Conservation (phyloP, 2,797 vertebrate species). For the Anguilla anguilla region DNA sequence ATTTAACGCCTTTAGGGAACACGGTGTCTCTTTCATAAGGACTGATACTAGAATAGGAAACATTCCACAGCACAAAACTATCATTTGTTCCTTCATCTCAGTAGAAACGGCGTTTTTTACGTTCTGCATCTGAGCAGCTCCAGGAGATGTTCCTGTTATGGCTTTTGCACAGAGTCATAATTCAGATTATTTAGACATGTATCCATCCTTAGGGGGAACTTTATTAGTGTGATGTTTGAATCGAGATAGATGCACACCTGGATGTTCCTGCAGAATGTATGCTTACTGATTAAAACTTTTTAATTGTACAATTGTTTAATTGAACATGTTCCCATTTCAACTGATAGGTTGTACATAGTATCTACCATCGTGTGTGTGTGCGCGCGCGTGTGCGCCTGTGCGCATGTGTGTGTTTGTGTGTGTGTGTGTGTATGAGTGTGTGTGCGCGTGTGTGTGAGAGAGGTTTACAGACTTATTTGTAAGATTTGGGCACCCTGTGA, state of each 20-base stretch:
- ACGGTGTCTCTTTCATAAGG: background rate
- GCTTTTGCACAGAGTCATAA: background rate
- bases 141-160: background rate
- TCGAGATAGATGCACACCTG: background rate
- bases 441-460: background rate
- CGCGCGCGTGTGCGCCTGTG: background rate
- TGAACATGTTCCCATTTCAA: background rate
- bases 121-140: background rate
- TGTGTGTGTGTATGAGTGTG: background rate
- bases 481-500: background rate
- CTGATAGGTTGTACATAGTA: background rate
- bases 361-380: background rate
- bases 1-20: background rate
- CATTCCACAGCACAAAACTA: background rate
- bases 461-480: background rate
- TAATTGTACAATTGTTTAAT: background rate
- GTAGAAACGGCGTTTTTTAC: background rate
- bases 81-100: background rate
- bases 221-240: background rate
- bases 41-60: background rate
- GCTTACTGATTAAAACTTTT: background rate
- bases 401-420: background rate
- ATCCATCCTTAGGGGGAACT: background rate
- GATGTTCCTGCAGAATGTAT: background rate
- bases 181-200: background rate